phyloP scores from a whole-genome alignment of 2,113 vertebrate species.

The Cathartes aura region DNA sequence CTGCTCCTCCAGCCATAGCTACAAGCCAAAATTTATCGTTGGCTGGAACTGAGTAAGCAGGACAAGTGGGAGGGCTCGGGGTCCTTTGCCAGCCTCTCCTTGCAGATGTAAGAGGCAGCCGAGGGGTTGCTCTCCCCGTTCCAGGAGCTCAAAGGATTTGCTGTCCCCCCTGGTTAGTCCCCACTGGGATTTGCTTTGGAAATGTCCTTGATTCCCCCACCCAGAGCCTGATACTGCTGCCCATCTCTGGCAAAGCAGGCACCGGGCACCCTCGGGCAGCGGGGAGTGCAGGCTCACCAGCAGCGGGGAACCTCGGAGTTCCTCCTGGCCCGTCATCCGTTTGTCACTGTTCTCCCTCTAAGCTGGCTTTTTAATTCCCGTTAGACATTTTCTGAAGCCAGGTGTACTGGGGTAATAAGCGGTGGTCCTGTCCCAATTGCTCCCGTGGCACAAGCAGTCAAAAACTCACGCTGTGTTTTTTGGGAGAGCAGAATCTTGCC shows the following conservation, averaged over 20 bases:
- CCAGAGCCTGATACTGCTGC: neutral
- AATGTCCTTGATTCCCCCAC: neutral
- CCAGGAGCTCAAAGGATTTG: neutral
- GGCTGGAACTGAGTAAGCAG: neutral
- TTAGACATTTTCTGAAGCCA: rapidly evolving
- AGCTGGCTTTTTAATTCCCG: neutral
- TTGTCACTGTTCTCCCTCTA: neutral
- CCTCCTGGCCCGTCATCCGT: neutral
- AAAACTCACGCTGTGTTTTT: rapidly evolving
- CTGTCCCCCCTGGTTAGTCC: neutral
- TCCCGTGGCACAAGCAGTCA: neutral
- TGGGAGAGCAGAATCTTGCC: neutral
- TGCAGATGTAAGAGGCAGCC: neutral
- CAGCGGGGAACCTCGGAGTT: neutral
- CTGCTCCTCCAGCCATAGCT: neutral
- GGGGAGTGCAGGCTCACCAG: neutral
- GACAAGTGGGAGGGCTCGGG: rapidly evolving
- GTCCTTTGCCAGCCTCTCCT: neutral
- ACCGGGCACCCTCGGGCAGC: neutral
- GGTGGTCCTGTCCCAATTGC: neutral
- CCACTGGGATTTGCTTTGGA: neutral
- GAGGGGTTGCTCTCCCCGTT: neutral
- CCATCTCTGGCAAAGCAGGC: neutral
- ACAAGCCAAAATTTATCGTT: neutral
- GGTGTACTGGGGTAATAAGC: rapidly evolving